phyloP scores from a whole-genome alignment of 2,113 vertebrate genomes.

The Gulo gulo region DNA sequence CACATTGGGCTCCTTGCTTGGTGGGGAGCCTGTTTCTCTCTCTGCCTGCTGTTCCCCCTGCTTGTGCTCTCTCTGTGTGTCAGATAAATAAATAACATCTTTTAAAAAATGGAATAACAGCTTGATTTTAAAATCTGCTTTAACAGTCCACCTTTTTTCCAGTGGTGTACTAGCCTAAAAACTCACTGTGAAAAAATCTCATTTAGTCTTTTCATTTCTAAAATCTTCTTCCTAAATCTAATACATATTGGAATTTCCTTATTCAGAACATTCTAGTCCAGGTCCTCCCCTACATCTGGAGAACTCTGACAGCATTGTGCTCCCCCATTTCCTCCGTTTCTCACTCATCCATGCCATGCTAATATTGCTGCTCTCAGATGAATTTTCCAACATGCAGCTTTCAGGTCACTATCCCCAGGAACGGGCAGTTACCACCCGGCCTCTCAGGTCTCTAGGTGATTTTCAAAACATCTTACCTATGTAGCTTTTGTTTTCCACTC shows the following conservation, averaged over 20 bases:
- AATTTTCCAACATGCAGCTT: neutral
- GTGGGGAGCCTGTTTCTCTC: neutral
- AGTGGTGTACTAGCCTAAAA: neutral
- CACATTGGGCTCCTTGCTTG: neutral
- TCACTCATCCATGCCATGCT: neutral
- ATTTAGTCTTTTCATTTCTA: neutral
- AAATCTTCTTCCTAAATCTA: neutral
- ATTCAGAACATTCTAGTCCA: neutral
- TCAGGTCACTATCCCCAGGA: neutral
- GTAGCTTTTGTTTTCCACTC: neutral
- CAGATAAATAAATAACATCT: neutral
- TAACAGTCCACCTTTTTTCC: neutral
- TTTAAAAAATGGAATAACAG: neutral
- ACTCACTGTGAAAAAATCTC: neutral
- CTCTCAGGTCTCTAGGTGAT: neutral
- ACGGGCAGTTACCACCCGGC: too few species aligned
- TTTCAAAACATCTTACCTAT: neutral
- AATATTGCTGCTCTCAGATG: neutral
- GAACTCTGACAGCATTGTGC: neutral
- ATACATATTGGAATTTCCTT: neutral
- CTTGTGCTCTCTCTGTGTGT: neutral
- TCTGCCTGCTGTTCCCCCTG: neutral
- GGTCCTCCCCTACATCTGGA: neutral
- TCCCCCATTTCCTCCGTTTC: neutral
- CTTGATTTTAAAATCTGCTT: neutral